Conservation (phyloP, 2,888 invertebrate species). For the Psococerastis gibbosa region DNA sequence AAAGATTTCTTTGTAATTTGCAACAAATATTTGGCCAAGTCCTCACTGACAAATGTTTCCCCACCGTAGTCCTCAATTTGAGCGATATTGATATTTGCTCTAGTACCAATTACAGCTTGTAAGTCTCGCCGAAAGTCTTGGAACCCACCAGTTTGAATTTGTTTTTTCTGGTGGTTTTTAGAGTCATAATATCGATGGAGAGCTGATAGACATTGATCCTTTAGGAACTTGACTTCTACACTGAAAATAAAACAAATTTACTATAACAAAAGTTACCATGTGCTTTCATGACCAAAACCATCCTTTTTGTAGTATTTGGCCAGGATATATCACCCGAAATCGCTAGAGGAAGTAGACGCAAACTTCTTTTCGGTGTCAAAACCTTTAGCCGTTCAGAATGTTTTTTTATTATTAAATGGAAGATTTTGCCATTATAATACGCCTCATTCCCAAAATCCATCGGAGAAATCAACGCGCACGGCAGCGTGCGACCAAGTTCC, state of each 20-base stretch:
- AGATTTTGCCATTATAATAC: no score
- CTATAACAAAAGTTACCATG: no score
- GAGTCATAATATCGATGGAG: slow-evolving; percentile 76
- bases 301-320: no score
- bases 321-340: no score
- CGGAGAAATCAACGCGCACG: no score
- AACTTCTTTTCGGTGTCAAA: no score
- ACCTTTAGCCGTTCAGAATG: no score
- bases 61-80: slow-evolving; percentile 93
- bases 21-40: slow-evolving; percentile 75
- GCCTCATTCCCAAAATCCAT: no score
- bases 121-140: slow-evolving; percentile 85
- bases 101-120: slow-evolving; percentile 79
- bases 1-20: slow-evolving; percentile 83
- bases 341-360: no score
- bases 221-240: slow-evolving; percentile 56
- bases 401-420: no score
- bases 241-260: slow-evolving; percentile 26
- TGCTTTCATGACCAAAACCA: no score
- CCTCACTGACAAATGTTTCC: slow-evolving; percentile 91
- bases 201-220: slow-evolving; percentile 52
- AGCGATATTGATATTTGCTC: slow-evolving; percentile 83
- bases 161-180: slow-evolving; percentile 88
- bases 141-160: slow-evolving; percentile 65
- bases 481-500: no score